phyloP scores from a whole-genome alignment of 2,797 vertebrate species.

The Eremophila alpestris region DNA sequence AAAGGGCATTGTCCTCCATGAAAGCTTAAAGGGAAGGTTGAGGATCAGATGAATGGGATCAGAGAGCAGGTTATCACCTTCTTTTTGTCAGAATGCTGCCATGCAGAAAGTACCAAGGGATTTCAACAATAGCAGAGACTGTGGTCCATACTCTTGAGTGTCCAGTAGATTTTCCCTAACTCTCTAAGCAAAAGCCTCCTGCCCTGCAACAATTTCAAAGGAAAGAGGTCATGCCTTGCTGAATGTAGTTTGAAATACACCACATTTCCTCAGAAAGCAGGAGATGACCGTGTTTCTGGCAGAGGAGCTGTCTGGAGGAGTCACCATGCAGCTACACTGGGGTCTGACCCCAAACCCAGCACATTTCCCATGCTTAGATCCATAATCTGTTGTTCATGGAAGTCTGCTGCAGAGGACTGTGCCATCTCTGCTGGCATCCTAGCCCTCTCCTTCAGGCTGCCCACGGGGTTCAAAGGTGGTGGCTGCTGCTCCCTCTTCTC shows the following conservation, averaged over 20 bases:
- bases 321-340: neutral
- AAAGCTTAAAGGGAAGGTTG: neutral
- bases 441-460: neutral
- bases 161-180: neutral
- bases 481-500: neutral
- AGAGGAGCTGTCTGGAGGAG: neutral
- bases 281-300: neutral
- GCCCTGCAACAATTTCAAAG: slow-evolving; percentile 13
- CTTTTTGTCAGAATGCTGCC: neutral
- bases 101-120: neutral
- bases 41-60: neutral
- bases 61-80: neutral
- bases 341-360: neutral
- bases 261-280: neutral
- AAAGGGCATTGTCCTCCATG: fast-evolving
- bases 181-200: slow-evolving; percentile 13
- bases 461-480: fast-evolving
- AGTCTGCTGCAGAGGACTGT: neutral
- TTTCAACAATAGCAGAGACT: neutral
- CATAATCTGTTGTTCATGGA: neutral
- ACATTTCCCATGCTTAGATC: neutral
- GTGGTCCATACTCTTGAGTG: neutral
- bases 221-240: slow-evolving; percentile 5
- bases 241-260: neutral
- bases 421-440: neutral